A percentile compares a stretch with the other conserved stretches of the same genome.
phyloP scores from a whole-genome alignment of 2,797 vertebrate species.

The Schizopygopsis pylzovi region DNA sequence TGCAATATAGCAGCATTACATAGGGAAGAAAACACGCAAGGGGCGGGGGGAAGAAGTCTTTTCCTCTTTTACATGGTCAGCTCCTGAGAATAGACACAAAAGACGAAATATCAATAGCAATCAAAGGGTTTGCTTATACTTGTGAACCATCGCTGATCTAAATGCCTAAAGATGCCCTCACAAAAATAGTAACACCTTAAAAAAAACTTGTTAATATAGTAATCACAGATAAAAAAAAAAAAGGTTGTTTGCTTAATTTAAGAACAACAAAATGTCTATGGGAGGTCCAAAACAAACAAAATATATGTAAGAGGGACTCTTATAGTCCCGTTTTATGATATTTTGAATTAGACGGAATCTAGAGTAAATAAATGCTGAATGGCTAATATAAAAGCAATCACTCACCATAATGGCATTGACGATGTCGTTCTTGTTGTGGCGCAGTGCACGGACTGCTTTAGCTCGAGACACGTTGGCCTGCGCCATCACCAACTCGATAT shows the following conservation, averaged over 20 bases:
- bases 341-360: not conserved
- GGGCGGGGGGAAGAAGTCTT: slow-evolving; percentile 54
- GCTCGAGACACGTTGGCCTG: slow-evolving; percentile 94
- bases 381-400: not conserved
- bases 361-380: not conserved
- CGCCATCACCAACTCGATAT: slow-evolving; percentile 97
- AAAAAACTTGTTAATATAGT: not conserved
- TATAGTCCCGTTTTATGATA: not conserved
- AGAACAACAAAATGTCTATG: too few relatives aligned
- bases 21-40: slow-evolving; percentile 75
- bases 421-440: slow-evolving; percentile 98
- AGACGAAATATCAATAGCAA: not conserved
- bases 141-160: not conserved
- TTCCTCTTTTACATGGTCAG: slow-evolving; percentile 90
- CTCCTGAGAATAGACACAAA: slow-evolving; percentile 77
- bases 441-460: slow-evolving; percentile 91
- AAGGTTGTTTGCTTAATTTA: too few relatives aligned
- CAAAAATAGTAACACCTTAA: not conserved
- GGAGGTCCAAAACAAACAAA: not conserved
- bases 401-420: slow-evolving; percentile 99
- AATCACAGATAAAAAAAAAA: not conserved
- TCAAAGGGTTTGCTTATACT: not conserved
- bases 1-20: slow-evolving; percentile 81
- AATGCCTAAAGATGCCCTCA: not conserved
- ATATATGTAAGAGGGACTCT: not conserved